These are phyloP conservation scores for rabbit (Oryctolagus cuniculus) DNA, from an alignment of 2,113 vertebrate genomes.

Conservation along the genomic window mOryCun1.1 NC_091433.1:12400501-12401000, in stretches of 20 bases:
- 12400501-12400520: fast-evolving
- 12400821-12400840: not conserved
- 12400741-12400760: not conserved
- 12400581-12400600: not conserved
- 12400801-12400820: constrained; percentile 1
- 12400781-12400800: not conserved
- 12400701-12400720: not conserved
- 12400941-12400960: not conserved
- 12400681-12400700: not conserved
- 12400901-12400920: constrained; percentile 45
- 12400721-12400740: not conserved
- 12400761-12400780: not conserved
- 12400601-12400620: not conserved
- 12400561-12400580: fast-evolving
- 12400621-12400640: not conserved
- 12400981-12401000: constrained; percentile 43
- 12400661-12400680: not conserved
- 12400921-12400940: not conserved
- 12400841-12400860: constrained; percentile 21
- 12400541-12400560: not conserved
- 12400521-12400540: too few relatives aligned
- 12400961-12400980: constrained; percentile 34
- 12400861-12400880: constrained; percentile 26
- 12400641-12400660: not conserved
- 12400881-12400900: constrained; percentile 16